Percentiles rank a stretch among this genome's conserved stretches.
Evolutionary conservation across 2,888 invertebrate species (phyloP).

Genomic region (Hoplodrina blanda): DNA sequence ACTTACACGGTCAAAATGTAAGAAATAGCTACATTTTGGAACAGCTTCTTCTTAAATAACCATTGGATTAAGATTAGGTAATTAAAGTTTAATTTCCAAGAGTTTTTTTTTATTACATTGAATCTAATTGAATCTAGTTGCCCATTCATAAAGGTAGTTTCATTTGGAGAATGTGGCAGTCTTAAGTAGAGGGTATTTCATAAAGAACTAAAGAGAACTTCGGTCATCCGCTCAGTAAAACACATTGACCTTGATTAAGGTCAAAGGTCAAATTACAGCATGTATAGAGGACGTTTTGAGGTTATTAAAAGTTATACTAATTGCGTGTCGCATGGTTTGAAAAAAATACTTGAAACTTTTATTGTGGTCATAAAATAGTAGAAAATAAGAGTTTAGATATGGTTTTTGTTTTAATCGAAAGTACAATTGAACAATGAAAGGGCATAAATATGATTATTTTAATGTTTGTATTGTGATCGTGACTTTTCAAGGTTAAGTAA

Average conservation of each 20-base stretch:
- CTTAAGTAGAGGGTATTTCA: background rate
- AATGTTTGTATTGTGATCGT: background rate
- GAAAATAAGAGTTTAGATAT: slow-evolving; percentile 20
- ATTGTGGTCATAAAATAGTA: slow-evolving; percentile 21
- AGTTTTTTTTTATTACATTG: too few species aligned
- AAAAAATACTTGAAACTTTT: slow-evolving; percentile 22
- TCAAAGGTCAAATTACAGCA: slow-evolving; percentile 8
- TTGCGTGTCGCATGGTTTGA: slow-evolving; percentile 37
- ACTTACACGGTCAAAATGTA: too few species aligned
- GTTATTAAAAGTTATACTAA: slow-evolving; percentile 32
- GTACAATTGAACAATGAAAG: slow-evolving; percentile 1
- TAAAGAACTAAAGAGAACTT: background rate
- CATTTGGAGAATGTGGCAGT: too few species aligned
- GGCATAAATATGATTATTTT: background rate
- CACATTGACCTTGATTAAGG: slow-evolving; percentile 15
- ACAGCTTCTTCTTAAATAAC: too few species aligned
- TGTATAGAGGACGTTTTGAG: slow-evolving; percentile 22
- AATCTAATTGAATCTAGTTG: too few species aligned
- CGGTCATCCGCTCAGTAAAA: background rate
- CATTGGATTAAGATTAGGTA: too few species aligned
- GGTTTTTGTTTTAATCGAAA: slow-evolving; percentile 15
- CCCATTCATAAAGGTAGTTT: too few species aligned
- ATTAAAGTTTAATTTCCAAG: too few species aligned
- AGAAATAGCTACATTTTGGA: too few species aligned
- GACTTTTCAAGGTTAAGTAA: background rate